Evolutionary conservation across 2,888 invertebrate species (phyloP).

Genomic region (Thereva nobilitata): DNA sequence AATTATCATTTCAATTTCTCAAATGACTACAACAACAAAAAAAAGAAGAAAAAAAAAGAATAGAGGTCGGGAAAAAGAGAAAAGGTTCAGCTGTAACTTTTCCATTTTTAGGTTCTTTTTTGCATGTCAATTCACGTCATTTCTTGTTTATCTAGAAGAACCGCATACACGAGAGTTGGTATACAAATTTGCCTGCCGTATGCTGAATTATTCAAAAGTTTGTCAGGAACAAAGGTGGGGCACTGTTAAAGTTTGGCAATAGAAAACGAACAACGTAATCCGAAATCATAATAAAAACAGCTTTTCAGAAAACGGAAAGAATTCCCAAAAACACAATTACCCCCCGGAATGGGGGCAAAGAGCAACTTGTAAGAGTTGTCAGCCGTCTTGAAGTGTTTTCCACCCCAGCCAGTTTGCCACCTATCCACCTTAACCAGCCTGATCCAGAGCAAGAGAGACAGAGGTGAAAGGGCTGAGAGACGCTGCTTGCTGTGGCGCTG

Average conservation of each 20-base stretch:
- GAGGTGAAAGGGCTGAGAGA: too few species aligned
- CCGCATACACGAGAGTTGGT: background rate
- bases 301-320: conserved; percentile 1
- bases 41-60: too few species aligned
- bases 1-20: conserved; percentile 16
- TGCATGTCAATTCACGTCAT: conserved; percentile 36
- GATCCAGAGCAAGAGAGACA: too few species aligned
- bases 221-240: conserved; percentile 13
- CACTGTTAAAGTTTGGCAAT: conserved; percentile 3
- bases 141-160: conserved; percentile 26
- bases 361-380: too few species aligned
- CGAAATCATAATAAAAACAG: conserved; percentile 26
- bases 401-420: too few species aligned
- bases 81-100: conserved; percentile 27
- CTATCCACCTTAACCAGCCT: too few species aligned
- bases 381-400: too few species aligned
- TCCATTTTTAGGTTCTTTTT: conserved; percentile 31
- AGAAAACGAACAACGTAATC: conserved; percentile 26
- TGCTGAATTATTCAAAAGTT: conserved; percentile 37
- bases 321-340: conserved; percentile 29
- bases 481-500: too few species aligned
- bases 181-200: conserved; percentile 19
- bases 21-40: background rate
- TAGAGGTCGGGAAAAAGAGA: background rate
- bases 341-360: background rate